phyloP scores from a whole-genome alignment of 2,888 invertebrate genomes.

The Caenorhabditis sp. region DNA sequence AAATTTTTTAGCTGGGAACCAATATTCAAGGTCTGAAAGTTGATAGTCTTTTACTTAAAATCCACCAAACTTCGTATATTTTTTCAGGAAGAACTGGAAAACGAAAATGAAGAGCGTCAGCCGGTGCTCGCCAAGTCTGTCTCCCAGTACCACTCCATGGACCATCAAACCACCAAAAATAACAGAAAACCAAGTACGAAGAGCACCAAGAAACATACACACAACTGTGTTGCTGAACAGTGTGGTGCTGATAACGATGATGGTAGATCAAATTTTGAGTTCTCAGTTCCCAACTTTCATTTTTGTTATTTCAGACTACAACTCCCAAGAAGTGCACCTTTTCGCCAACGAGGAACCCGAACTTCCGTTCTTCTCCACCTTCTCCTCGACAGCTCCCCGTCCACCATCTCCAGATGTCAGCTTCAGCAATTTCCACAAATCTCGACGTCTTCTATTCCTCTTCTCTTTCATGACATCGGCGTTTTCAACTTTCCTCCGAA shows the following conservation, averaged over 20 bases:
- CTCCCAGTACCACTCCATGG: constrained; percentile 71
- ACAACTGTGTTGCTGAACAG: constrained; percentile 64
- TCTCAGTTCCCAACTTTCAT: too few relatives aligned
- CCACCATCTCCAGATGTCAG: constrained; percentile 52
- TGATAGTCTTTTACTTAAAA: too few relatives aligned
- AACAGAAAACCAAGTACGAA: neutral
- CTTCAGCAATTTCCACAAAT: constrained; percentile 19
- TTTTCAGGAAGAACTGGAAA: constrained; percentile 26
- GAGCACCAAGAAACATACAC: constrained; percentile 35
- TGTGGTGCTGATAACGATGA: constrained; percentile 53
- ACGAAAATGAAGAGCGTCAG: constrained; percentile 53
- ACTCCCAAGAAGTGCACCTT: constrained; percentile 54
- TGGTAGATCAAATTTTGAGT: constrained; percentile 14
- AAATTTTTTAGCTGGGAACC: too few relatives aligned
- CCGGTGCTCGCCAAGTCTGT: constrained; percentile 68
- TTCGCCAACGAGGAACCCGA: constrained; percentile 60
- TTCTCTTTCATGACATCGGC: constrained; percentile 23
- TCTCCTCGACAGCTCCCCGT: constrained; percentile 31
- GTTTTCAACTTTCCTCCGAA: constrained; percentile 35
- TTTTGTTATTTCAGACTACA: constrained; percentile 26
- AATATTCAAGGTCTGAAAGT: too few relatives aligned
- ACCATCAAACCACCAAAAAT: neutral
- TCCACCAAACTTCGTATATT: too few relatives aligned
- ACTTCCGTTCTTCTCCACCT: constrained; percentile 58
- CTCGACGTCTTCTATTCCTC: constrained; percentile 36